Base-by-base conservation (phyloP, 2,113 vertebrate genomes). In the Vidua chalybeata region DNA sequence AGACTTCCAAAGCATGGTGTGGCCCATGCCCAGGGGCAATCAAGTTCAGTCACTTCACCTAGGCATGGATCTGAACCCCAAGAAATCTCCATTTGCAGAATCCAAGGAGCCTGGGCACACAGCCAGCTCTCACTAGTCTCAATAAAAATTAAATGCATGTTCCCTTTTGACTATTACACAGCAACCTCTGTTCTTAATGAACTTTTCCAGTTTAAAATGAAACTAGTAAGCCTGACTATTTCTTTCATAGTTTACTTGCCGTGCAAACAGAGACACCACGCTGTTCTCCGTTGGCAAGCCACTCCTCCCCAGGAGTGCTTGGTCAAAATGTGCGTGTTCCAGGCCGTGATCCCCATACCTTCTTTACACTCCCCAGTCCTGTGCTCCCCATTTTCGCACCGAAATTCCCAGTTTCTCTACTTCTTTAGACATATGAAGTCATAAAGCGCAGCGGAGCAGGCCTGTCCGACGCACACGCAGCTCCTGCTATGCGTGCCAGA, bases 401-500 rank as follows among this genome's bases (percentile, higher is more conserved):
- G 22, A 16, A 64, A 73, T 15, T 39, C 58, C 58, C 49, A 1
- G 27, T 15, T 33, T 35, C 46, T n/a, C 46, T 3, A 6, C 13
- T 15, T 26, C 33, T 73, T 7, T 4, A 5, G 16, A 3, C 37
- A 5, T 0, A 2, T 0, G 0, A 8, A 4, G 6, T 3, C 6
- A 16, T 0, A 13, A 31, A n/a, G 20, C 28, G 6, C 9, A 14
- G 28, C 0, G 2, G 2, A 14, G 30, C 1, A 20, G 6, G 21
- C n/a, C 49, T 2, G 33, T 7, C 5, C 4, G 1, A 10, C 1
- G 9, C 30, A 14, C 55, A 13, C 3, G 7, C 46, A 9, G 6
- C 35, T 52, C 28, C 0, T 0, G 39, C 52, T 28, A 0, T 6
- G 15, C 2, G 1, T 5, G 33, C 22, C 13, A 3, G 13, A 17